Conservation (phyloP, 2,797 vertebrate genomes). For the Pachyuromys duprasi region DNA sequence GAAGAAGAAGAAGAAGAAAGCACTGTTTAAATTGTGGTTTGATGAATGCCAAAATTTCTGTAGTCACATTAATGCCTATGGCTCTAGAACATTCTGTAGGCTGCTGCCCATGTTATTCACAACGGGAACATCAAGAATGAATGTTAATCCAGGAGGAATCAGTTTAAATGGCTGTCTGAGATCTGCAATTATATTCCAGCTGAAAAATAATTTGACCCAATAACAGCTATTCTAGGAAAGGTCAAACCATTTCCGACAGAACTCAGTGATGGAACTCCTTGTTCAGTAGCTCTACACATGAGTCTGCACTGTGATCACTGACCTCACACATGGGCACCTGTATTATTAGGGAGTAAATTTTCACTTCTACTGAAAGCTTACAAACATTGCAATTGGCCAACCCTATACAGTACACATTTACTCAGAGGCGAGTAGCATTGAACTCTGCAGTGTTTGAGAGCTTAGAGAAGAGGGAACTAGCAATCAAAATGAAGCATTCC, state of each 20-base stretch:
- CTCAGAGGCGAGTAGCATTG: conserved; percentile 38
- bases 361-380: conserved; percentile 52
- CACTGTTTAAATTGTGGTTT: neutral
- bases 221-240: conserved; percentile 68
- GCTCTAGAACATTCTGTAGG: neutral
- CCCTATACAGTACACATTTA: neutral
- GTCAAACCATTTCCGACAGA: conserved; percentile 53
- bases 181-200: conserved; percentile 54
- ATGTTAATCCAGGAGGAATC: conserved; percentile 36
- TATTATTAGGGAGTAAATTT: conserved; percentile 59
- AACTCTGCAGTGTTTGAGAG: neutral
- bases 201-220: conserved; percentile 67
- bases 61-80: neutral
- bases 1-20: neutral
- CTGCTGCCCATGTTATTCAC: neutral
- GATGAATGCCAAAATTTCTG: neutral
- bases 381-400: conserved; percentile 54
- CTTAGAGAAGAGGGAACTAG: neutral
- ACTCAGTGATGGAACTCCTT: conserved; percentile 62
- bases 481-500: conserved; percentile 53
- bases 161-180: conserved; percentile 56
- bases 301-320: conserved; percentile 35
- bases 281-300: neutral
- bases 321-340: conserved; percentile 53
- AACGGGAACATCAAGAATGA: neutral